phyloP scores from a whole-genome alignment of 2,797 vertebrate species.

The Lophotriccus pileatus region DNA sequence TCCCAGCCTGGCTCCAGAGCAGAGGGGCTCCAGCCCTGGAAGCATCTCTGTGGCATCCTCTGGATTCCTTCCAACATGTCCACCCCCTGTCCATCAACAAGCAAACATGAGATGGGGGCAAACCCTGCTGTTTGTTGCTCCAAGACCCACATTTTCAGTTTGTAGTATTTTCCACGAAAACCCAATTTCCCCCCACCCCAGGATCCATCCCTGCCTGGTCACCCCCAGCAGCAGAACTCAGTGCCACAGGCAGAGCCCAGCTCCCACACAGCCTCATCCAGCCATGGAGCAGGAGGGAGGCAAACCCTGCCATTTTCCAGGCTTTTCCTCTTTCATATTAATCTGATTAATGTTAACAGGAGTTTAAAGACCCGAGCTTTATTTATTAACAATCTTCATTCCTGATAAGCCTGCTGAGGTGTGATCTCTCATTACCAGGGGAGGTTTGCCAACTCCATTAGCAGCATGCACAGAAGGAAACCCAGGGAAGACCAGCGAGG shows the following conservation, averaged over 20 bases:
- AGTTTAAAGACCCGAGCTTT: constrained; percentile 50
- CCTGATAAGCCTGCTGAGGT: constrained; percentile 17
- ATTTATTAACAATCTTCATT: constrained; percentile 54
- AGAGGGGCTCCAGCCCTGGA: not conserved
- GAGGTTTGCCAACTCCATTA: constrained; percentile 4
- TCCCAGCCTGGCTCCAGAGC: not conserved
- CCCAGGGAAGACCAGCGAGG: not conserved
- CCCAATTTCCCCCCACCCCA: not conserved
- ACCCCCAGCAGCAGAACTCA: not conserved
- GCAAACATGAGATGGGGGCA: not conserved
- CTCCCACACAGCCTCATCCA: not conserved
- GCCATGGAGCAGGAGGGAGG: not conserved
- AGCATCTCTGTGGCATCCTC: not conserved
- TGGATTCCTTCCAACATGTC: not conserved
- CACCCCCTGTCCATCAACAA: not conserved
- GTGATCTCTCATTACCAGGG: constrained; percentile 4
- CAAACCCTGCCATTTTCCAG: not conserved
- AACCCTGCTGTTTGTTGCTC: not conserved
- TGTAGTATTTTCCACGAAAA: not conserved
- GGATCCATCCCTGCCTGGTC: not conserved
- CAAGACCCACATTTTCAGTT: not conserved
- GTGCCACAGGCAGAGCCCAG: not conserved
- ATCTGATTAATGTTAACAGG: constrained; percentile 52
- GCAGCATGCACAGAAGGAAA: not conserved
- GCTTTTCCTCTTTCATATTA: constrained; percentile 2